Evolutionary conservation across 2,888 invertebrate genomes (phyloP).

Genomic region (Hyppa rectilinea): DNA sequence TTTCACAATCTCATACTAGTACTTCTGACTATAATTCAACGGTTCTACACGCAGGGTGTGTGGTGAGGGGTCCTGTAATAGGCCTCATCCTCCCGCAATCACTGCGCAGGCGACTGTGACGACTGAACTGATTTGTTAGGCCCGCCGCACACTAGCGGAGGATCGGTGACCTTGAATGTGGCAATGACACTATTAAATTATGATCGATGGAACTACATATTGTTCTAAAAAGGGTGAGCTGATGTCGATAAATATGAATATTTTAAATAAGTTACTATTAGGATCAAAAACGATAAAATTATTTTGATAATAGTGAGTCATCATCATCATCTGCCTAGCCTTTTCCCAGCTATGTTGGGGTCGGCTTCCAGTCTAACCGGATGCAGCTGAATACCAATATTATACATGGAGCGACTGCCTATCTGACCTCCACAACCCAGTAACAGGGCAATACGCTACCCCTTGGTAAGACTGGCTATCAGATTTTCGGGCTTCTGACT

Average conservation of each 20-base stretch:
- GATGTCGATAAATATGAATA: neutral
- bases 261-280: neutral
- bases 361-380: no score
- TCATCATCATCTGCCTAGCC: no score
- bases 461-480: no score
- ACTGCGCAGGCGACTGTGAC: slow-evolving; percentile 83
- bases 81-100: slow-evolving; percentile 87
- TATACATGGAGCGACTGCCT: no score
- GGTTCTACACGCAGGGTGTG: slow-evolving; percentile 46
- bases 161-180: slow-evolving; percentile 43
- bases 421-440: no score
- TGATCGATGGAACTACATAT: neutral
- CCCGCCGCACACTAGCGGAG: slow-evolving; percentile 67
- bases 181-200: slow-evolving; percentile 1
- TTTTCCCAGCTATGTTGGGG: no score
- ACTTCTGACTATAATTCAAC: slow-evolving; percentile 32
- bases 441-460: no score
- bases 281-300: no score
- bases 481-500: no score
- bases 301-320: no score
- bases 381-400: no score
- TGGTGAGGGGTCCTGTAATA: slow-evolving; percentile 82
- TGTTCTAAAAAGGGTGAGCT: slow-evolving; percentile 14
- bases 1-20: no score
- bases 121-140: slow-evolving; percentile 79